A percentile compares a stretch with the other conserved stretches of the same genome.
phyloP scores from a whole-genome alignment of 2,888 invertebrate species.

The Marronus borbonicus region DNA sequence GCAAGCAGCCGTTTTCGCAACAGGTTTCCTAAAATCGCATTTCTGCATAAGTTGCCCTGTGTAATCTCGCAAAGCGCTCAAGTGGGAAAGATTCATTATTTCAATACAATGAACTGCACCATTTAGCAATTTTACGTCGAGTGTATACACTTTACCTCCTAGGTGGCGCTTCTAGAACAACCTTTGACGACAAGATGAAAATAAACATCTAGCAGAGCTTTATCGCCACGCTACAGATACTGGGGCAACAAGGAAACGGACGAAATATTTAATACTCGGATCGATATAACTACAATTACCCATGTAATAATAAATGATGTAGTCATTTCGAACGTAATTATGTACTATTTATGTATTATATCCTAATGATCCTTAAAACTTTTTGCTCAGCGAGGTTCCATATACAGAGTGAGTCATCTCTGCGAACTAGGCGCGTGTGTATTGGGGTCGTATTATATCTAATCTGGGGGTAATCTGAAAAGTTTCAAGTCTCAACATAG shows the following conservation, averaged over 20 bases:
- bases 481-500: no score
- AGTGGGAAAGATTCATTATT: constrained; percentile 69
- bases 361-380: no score
- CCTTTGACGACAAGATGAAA: constrained; percentile 24
- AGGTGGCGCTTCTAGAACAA: neutral
- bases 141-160: constrained; percentile 61
- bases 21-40: constrained; percentile 53
- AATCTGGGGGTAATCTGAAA: no score
- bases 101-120: constrained; percentile 70
- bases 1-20: constrained; percentile 55
- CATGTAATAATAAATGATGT: neutral
- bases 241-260: neutral
- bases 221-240: constrained; percentile 24
- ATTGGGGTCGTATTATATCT: no score
- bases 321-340: no score
- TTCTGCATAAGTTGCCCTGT: constrained; percentile 41
- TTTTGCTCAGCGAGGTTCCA: no score
- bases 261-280: neutral
- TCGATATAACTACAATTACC: neutral
- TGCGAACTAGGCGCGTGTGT: no score
- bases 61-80: constrained; percentile 59
- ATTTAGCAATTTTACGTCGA: constrained; percentile 69
- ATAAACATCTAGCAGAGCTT: constrained; percentile 1
- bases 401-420: no score
- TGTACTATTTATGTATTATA: no score